These are phyloP conservation scores for Charina bottae DNA, from an alignment of 2,113 vertebrate species.

Conservation along the genomic window DNA sequence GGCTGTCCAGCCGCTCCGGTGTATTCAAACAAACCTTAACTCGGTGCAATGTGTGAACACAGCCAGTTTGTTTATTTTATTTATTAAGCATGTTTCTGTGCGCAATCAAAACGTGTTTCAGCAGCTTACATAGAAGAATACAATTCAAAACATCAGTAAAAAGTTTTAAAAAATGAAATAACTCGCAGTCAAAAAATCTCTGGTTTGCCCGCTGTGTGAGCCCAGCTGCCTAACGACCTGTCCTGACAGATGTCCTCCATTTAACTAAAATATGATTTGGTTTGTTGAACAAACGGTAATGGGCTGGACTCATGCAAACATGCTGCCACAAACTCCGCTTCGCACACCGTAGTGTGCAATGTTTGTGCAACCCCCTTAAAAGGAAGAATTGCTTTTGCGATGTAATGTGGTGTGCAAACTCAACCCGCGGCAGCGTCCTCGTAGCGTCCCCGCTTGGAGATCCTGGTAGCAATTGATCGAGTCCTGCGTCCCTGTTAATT, in stretches of 20 bases:
- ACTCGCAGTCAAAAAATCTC: neutral
- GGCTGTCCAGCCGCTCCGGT: neutral
- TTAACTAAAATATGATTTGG: neutral
- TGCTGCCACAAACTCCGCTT: too few relatives aligned
- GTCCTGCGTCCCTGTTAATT: too few relatives aligned
- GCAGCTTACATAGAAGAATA: neutral
- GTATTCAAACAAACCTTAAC: neutral
- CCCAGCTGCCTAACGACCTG: too few relatives aligned
- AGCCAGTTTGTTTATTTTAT: neutral
- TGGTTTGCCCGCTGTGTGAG: too few relatives aligned
- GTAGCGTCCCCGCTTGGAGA: too few relatives aligned
- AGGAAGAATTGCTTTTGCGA: too few relatives aligned
- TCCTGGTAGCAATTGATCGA: too few relatives aligned
- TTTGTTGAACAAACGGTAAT: neutral
- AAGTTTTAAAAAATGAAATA: neutral
- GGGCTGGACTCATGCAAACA: neutral
- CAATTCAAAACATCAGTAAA: neutral
- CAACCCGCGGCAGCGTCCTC: too few relatives aligned
- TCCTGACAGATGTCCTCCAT: too few relatives aligned
- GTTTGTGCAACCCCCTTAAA: too few relatives aligned
- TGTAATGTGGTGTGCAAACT: too few relatives aligned
- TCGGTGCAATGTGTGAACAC: neutral
- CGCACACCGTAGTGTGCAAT: too few relatives aligned
- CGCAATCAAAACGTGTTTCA: neutral
- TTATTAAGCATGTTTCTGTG: neutral